Conservation (phyloP, 2,888 invertebrate species). For the Drosophila heteroneura region DNA sequence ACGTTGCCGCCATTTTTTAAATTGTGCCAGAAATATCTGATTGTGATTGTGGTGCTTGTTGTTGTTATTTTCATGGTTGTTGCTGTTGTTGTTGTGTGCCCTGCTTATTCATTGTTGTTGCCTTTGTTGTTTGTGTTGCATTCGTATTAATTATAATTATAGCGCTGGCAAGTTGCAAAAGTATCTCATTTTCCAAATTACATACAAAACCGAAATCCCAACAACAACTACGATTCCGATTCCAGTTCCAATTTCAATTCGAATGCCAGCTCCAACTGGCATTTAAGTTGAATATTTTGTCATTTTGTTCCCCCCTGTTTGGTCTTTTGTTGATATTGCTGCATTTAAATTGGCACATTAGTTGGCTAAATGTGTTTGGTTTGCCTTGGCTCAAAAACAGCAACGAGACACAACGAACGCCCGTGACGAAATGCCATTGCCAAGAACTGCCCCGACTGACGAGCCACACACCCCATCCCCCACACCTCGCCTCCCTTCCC, state of each 20-base stretch:
- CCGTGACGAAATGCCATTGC: constrained; percentile 65
- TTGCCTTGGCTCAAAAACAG: constrained; percentile 50
- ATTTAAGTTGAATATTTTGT: constrained; percentile 76
- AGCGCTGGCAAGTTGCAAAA: constrained; percentile 70
- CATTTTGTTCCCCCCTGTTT: constrained; percentile 39
- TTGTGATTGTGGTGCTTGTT: constrained; percentile 31
- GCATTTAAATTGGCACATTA: constrained; percentile 78
- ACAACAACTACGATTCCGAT: constrained; percentile 37
- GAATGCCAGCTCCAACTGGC: constrained; percentile 63
- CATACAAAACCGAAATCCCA: constrained; percentile 34
- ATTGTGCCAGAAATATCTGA: constrained; percentile 61
- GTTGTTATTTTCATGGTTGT: constrained; percentile 20
- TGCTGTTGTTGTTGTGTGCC: constrained; percentile 9
- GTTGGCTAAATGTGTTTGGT: constrained; percentile 68
- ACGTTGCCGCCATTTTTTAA: constrained; percentile 73
- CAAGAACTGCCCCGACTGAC: constrained; percentile 8
- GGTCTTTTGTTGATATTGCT: constrained; percentile 39
- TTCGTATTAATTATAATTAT: constrained; percentile 77
- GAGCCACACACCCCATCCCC: neutral
- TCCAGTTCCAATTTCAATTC: constrained; percentile 48
- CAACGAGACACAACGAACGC: constrained; percentile 55
- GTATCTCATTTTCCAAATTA: constrained; percentile 78
- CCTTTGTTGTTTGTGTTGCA: constrained; percentile 28
- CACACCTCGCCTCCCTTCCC: neutral
- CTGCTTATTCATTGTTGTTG: constrained; percentile 6